Conservation (phyloP, 2,113 vertebrate species). For the Peromyscus leucopus region DNA sequence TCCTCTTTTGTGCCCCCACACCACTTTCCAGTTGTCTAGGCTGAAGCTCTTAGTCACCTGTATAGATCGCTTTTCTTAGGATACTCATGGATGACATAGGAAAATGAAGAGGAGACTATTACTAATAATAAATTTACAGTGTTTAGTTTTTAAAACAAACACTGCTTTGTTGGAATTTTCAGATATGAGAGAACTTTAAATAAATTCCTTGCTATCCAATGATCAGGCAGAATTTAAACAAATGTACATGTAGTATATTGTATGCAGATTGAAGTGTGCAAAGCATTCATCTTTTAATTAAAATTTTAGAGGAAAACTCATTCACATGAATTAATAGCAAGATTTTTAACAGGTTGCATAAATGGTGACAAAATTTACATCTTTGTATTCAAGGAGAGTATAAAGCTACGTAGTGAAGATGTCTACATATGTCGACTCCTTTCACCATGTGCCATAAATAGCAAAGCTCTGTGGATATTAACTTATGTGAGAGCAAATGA, state of each 20-base stretch:
- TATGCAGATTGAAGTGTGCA: conserved; percentile 82
- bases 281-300: conserved; percentile 86
- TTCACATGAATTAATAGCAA: conserved; percentile 86
- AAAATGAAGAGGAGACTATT: conserved; percentile 53
- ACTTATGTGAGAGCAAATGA: conserved; percentile 84
- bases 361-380: conserved; percentile 87
- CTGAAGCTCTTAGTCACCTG: not conserved
- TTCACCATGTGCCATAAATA: conserved; percentile 87
- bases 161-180: conserved; percentile 65
- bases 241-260: conserved; percentile 74
- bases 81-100: not conserved
- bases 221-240: conserved; percentile 78
- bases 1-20: not conserved
- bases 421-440: conserved; percentile 88
- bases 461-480: conserved; percentile 86
- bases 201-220: conserved; percentile 60
- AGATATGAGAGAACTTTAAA: conserved; percentile 72
- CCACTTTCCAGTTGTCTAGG: not conserved
- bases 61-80: conserved; percentile 38
- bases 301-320: conserved; percentile 85
- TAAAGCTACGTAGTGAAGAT: conserved; percentile 87
- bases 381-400: conserved; percentile 87
- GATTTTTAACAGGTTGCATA: conserved; percentile 86
- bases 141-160: conserved; percentile 44
- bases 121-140: not conserved